Conservation (phyloP, 2,888 invertebrate species). For the Synanthedon andrenaeformis region DNA sequence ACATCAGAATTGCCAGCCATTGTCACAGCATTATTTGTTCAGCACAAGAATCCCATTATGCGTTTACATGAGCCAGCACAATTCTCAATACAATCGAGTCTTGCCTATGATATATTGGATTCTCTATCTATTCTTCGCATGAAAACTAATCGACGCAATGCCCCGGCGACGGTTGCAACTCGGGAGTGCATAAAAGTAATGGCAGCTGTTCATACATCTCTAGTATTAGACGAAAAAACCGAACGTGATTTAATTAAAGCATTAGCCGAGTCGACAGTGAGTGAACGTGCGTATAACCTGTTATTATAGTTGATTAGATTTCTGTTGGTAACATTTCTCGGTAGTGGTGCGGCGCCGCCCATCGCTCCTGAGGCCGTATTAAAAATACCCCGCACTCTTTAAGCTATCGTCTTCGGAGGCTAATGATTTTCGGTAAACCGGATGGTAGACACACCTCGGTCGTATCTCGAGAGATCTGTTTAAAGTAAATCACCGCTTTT, state of each 20-base stretch:
- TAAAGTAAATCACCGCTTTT: slow-evolving; percentile 63
- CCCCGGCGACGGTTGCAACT: not conserved
- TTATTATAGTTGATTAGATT: slow-evolving; percentile 70
- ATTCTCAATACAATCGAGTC: slow-evolving; percentile 32
- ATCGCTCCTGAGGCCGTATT: slow-evolving; percentile 64
- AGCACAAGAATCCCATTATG: slow-evolving; percentile 49
- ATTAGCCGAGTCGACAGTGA: slow-evolving; percentile 58
- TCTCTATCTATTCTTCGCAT: slow-evolving; percentile 30
- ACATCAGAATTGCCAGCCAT: slow-evolving; percentile 38
- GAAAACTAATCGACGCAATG: slow-evolving; percentile 2
- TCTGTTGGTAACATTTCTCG: slow-evolving; percentile 70
- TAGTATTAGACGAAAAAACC: slow-evolving; percentile 43
- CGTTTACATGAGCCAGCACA: slow-evolving; percentile 23
- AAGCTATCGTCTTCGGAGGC: slow-evolving; percentile 57
- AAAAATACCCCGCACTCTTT: slow-evolving; percentile 60
- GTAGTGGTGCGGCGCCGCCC: slow-evolving; percentile 65
- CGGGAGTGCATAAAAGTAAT: slow-evolving; percentile 12
- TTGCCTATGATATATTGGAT: slow-evolving; percentile 58
- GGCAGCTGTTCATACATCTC: slow-evolving; percentile 40
- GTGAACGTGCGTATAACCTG: slow-evolving; percentile 65
- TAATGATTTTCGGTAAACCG: slow-evolving; percentile 71
- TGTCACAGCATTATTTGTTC: slow-evolving; percentile 50
- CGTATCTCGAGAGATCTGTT: slow-evolving; percentile 52
- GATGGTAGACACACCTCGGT: slow-evolving; percentile 56
- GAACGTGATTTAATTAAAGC: slow-evolving; percentile 66